Evolutionary conservation across 2,888 invertebrate genomes (phyloP), one percentile per base, ranked within the genome.

Genomic region (Megastigmus dorsalis): DNA sequence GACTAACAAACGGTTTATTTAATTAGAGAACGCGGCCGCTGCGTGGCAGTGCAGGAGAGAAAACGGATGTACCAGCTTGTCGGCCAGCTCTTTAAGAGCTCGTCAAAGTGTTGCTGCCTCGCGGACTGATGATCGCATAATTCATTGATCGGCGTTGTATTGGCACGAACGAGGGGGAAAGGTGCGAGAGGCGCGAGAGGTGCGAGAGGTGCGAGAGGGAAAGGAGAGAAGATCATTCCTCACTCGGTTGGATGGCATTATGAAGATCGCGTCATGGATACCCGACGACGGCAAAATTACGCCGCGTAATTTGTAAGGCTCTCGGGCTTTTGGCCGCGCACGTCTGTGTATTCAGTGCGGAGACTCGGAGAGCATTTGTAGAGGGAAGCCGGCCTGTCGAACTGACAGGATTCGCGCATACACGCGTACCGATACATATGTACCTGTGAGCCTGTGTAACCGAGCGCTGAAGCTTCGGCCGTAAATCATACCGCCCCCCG

Each of bases 281-380:
- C 28, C 55, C 77, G 74, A 74, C 70, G 78, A 75, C 74, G 57
- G 75, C 55, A 63, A 82, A 80, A 81, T 82, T 82, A 79, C 78
- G 66, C 68, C 65, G 75, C 50, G 76, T 80, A 81, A 80, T 80
- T 79, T 78, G 76, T 78, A 74, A 79, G 1, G 10, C 48, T 33
- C 26, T 28, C 38, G 18, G 20, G n/a, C 48, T n/a, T 18, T 15
- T 20, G 23, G 7, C 28, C 45, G 45, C 20, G 33, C 23, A 18
- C 36, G 30, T 10, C 18, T 26, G n/a, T 50, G 18, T 15, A 26
- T 10, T 38, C 43, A 33, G 38, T n/a, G 28, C 48, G n/a, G 5
- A 20, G 36, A 33, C 0, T 0, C 15, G 10, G 7, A 36, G 55
- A 18, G 9, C 18, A 9, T n/a, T n/a, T n/a, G n/a, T n/a, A n/a